Conservation (phyloP, 2,888 invertebrate genomes). For the Pecten maximus region DNA sequence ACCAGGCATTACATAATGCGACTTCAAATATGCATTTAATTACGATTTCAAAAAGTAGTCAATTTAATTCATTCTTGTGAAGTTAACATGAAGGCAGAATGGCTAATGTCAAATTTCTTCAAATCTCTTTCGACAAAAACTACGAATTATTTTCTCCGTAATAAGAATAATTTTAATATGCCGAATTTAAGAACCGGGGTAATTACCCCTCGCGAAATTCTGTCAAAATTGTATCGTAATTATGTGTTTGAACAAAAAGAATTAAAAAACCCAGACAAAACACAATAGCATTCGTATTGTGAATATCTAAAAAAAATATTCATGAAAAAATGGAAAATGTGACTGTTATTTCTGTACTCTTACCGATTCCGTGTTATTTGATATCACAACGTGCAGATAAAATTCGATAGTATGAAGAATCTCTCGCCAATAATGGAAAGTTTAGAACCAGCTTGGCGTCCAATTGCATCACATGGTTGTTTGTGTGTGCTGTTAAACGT, state of each 20-base stretch:
- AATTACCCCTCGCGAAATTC: neutral
- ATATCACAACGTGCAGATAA: neutral
- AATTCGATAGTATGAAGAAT: neutral
- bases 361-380: neutral
- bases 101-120: neutral
- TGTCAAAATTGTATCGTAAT: neutral
- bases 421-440: neutral
- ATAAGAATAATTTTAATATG: neutral
- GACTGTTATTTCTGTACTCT: too few relatives aligned
- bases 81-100: slow-evolving; percentile 4
- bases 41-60: slow-evolving; percentile 31
- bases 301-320: too few relatives aligned
- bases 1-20: neutral
- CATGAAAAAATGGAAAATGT: too few relatives aligned
- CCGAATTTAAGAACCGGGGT: neutral
- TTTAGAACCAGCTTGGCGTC: neutral
- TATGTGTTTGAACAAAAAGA: neutral
- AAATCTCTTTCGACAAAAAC: neutral
- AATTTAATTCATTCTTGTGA: slow-evolving; percentile 29
- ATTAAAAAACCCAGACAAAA: neutral
- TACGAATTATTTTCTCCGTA: neutral
- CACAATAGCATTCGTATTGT: neutral
- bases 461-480: neutral
- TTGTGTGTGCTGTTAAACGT: neutral
- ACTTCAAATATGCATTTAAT: slow-evolving; percentile 19